phyloP scores from a whole-genome alignment of 2,888 invertebrate genomes.

The Hydropsyche betteni region DNA sequence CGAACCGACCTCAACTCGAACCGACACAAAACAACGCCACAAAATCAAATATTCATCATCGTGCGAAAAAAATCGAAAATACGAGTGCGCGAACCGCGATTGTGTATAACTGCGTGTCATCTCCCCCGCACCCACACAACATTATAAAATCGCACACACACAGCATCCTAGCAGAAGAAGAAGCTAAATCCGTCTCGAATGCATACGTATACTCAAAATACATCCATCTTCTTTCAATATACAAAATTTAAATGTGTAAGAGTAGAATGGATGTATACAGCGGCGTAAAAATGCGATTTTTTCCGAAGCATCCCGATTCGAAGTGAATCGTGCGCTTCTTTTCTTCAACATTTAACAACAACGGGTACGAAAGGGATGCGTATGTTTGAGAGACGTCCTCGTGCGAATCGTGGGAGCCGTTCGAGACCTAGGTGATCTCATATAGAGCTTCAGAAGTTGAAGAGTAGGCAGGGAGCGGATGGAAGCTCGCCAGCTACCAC shows the following conservation, averaged over 20 bases:
- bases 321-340: conserved; percentile 22
- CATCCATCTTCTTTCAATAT: background rate
- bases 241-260: background rate
- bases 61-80: background rate
- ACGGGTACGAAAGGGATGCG: background rate
- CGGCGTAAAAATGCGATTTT: conserved; percentile 48
- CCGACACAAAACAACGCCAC: too few species aligned
- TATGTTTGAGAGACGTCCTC: background rate
- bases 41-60: too few species aligned
- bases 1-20: too few species aligned
- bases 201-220: conserved; percentile 15
- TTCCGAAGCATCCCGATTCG: background rate
- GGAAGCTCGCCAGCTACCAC: conserved; percentile 55
- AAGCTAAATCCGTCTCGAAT: conserved; percentile 46
- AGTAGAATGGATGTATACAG: conserved; percentile 16
- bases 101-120: conserved; percentile 40
- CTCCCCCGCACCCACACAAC: conserved; percentile 38
- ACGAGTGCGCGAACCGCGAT: conserved; percentile 48
- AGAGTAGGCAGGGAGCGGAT: conserved; percentile 52
- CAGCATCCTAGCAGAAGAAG: conserved; percentile 52
- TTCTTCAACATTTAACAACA: background rate
- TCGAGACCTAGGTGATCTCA: conserved; percentile 49
- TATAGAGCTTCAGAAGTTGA: conserved; percentile 51
- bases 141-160: conserved; percentile 46
- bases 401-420: conserved; percentile 34